A percentile compares a stretch with the other conserved stretches of the same genome.
Evolutionary conservation across 2,113 vertebrate species (phyloP).

Genomic region (Montifringilla adamsi): DNA sequence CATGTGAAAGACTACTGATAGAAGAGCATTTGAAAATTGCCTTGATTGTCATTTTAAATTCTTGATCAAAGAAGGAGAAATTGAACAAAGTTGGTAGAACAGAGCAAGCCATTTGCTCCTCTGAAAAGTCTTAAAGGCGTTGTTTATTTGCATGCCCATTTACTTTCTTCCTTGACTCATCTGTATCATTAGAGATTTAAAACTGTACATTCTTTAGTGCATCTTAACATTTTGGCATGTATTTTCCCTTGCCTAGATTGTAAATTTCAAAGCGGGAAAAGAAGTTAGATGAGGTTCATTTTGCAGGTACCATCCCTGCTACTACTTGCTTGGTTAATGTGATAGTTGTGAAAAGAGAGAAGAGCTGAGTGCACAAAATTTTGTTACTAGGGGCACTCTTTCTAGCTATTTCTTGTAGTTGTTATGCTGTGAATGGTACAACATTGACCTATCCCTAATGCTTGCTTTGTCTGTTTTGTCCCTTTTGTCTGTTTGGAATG

Average conservation of each 20-base stretch:
- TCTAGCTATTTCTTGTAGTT: not conserved
- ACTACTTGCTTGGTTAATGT: not conserved
- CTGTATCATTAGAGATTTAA: not conserved
- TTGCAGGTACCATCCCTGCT: not conserved
- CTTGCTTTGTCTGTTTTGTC: slow-evolving; percentile 97
- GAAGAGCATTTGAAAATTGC: not conserved
- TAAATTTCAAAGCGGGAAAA: not conserved
- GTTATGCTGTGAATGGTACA: slow-evolving; percentile 53
- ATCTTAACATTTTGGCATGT: not conserved
- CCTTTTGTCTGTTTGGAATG: slow-evolving; percentile 97
- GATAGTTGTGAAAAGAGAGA: not conserved
- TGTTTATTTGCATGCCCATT: not conserved
- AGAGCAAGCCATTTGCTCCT: not conserved
- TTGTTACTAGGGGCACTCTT: not conserved
- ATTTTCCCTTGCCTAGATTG: not conserved
- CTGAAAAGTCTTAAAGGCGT: not conserved
- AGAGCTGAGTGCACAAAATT: not conserved
- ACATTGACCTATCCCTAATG: slow-evolving; percentile 84
- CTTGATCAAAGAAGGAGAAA: not conserved
- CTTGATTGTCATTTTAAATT: not conserved
- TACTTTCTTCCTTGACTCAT: not conserved
- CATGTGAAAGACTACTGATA: not conserved
- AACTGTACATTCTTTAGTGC: not conserved
- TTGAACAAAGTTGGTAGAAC: not conserved
- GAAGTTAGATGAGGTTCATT: not conserved